Evolutionary conservation across 2,797 vertebrate genomes (phyloP).

Genomic region (Arrhamphus sclerolepis): DNA sequence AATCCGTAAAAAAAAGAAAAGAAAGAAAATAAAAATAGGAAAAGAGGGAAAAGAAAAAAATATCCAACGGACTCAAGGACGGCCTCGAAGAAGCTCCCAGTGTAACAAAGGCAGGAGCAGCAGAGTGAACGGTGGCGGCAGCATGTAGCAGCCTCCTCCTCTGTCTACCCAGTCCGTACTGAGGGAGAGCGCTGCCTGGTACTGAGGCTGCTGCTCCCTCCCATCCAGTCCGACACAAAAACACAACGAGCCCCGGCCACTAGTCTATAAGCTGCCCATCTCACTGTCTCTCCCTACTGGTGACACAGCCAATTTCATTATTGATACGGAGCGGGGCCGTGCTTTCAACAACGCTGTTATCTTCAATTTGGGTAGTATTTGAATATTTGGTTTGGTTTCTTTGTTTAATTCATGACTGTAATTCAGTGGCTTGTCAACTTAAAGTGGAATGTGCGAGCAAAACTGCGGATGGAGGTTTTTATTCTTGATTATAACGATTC

Average conservation of each 20-base stretch:
- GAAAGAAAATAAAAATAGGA: not conserved
- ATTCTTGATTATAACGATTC: conserved; percentile 10
- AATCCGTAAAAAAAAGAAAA: conserved; percentile 53
- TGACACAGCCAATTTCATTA: conserved; percentile 64
- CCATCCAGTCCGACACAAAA: conserved; percentile 66
- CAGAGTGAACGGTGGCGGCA: conserved; percentile 54
- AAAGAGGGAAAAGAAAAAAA: conserved; percentile 14
- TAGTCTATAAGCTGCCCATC: conserved; percentile 55
- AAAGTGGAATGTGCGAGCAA: not conserved
- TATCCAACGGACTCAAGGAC: conserved; percentile 64
- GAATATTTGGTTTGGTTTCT: not conserved
- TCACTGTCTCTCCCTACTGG: conserved; percentile 82
- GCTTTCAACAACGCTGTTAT: conserved; percentile 5
- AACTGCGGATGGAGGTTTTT: conserved; percentile 7
- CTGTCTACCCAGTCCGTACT: conserved; percentile 67
- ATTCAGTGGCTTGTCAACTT: conserved; percentile 2
- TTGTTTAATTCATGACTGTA: not conserved
- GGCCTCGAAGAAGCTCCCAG: conserved; percentile 53
- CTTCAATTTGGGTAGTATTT: not conserved
- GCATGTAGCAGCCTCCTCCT: conserved; percentile 74
- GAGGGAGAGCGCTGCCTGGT: conserved; percentile 75
- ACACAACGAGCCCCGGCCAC: conserved; percentile 52
- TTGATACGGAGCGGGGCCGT: not conserved
- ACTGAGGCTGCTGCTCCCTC: conserved; percentile 82
- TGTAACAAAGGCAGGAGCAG: conserved; percentile 70